Conservation (phyloP, 2,888 invertebrate species). For the Ametastegia equiseti region DNA sequence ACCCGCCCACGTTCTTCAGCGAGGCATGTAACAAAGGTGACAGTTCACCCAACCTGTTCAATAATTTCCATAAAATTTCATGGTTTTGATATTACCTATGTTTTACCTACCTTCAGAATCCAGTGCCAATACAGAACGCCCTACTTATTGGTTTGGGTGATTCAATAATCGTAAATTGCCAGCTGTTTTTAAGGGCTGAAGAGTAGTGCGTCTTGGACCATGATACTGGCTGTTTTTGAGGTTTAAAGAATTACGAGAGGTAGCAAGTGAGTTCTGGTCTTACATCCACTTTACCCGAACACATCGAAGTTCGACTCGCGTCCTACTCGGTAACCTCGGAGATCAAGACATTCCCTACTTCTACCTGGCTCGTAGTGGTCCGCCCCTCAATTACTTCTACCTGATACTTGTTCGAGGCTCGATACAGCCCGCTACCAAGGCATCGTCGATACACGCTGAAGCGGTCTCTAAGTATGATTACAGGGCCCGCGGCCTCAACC, state of each 20-base stretch:
- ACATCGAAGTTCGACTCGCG: background rate
- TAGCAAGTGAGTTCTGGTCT: background rate
- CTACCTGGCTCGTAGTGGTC: constrained; percentile 39
- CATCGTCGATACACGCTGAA: constrained; percentile 40
- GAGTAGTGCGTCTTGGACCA: no score
- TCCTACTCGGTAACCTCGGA: constrained; percentile 13
- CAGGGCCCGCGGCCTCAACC: constrained; percentile 45
- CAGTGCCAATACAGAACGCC: no score
- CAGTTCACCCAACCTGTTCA: background rate
- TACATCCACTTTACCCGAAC: background rate
- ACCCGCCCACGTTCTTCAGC: background rate
- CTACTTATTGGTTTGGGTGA: no score
- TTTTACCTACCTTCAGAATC: no score
- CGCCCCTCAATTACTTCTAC: constrained; percentile 46
- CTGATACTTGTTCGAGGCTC: constrained; percentile 43
- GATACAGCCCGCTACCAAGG: constrained; percentile 30
- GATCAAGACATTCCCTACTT: constrained; percentile 44
- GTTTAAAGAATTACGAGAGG: no score
- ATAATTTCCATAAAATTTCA: constrained; percentile 16
- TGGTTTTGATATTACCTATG: background rate
- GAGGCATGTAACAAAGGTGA: background rate
- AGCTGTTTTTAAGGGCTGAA: no score
- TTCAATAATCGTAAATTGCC: no score
- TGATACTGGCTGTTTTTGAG: no score
- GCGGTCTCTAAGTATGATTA: constrained; percentile 50